Conservation (phyloP, 2,888 invertebrate species). For the Drosophila setosimentum region DNA sequence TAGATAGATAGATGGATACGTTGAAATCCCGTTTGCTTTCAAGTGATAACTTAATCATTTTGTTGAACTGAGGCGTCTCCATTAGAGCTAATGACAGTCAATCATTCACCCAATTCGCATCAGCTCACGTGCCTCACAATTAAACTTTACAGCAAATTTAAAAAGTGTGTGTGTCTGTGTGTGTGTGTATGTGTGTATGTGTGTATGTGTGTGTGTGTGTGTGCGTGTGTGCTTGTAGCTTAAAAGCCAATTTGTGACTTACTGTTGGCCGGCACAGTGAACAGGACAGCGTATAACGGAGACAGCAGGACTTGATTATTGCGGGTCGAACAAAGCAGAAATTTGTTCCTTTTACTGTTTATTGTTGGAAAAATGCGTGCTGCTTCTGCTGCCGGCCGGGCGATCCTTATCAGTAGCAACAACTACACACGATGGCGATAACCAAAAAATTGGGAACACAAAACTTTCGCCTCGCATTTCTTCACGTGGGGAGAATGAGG, state of each 20-base stretch:
- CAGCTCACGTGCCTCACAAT: slow-evolving; percentile 43
- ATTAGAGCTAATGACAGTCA: slow-evolving; percentile 17
- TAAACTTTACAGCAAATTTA: slow-evolving; percentile 35
- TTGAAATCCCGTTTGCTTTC: background rate
- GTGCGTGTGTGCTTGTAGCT: background rate
- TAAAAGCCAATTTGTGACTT: slow-evolving; percentile 38
- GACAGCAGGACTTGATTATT: slow-evolving; percentile 14
- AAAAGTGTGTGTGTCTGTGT: slow-evolving; percentile 5
- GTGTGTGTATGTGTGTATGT: slow-evolving; percentile 4
- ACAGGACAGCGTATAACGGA: slow-evolving; percentile 3
- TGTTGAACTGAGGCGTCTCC: slow-evolving; percentile 8
- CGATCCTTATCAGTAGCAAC: slow-evolving; percentile 53
- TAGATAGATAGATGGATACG: background rate
- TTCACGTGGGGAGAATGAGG: slow-evolving; percentile 1
- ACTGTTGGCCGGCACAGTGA: slow-evolving; percentile 27
- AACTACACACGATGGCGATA: slow-evolving; percentile 59
- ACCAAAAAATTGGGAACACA: slow-evolving; percentile 60
- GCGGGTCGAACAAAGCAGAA: slow-evolving; percentile 35
- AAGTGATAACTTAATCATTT: background rate
- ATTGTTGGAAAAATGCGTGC: slow-evolving; percentile 36
- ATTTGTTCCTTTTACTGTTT: slow-evolving; percentile 14
- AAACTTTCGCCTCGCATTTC: slow-evolving; percentile 50
- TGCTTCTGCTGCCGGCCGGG: slow-evolving; percentile 13
- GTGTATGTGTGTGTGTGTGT: background rate
- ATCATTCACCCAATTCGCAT: slow-evolving; percentile 21